Conservation (phyloP, 37 sponge, comb jelly and placozoan genomes). For the Spongilla lacustris region DNA sequence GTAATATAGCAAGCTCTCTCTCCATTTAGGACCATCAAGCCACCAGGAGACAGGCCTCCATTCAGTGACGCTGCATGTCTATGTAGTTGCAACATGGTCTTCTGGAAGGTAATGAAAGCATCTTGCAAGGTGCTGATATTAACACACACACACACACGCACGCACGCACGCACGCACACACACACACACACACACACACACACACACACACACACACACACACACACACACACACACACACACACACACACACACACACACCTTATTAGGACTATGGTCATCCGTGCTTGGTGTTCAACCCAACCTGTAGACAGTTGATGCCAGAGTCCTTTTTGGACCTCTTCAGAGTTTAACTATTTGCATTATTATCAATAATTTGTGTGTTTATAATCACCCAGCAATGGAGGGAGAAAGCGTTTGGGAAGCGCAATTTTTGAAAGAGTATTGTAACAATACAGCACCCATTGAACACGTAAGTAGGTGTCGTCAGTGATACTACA, state of each 20-base stretch:
- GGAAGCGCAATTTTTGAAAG: not conserved
- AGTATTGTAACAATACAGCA: not conserved
- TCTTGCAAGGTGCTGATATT: not conserved
- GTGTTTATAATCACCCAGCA: not conserved
- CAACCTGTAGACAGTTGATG: not conserved
- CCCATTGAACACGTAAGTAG: not conserved
- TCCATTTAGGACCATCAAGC: not conserved
- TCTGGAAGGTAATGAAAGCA: constrained; percentile 21
- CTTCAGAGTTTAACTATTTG: not conserved
- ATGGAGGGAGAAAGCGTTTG: not conserved
- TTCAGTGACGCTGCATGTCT: not conserved
- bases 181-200: constrained; percentile 22
- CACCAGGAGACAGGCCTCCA: not conserved
- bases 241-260: constrained; percentile 19
- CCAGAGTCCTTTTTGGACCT: not conserved
- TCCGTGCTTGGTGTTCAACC: not conserved
- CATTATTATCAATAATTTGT: not conserved
- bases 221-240: constrained; percentile 36
- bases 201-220: not conserved
- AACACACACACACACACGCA: not conserved
- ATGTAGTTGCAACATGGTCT: constrained; percentile 22
- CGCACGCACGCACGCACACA: constrained; percentile 23
- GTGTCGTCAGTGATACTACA: not conserved
- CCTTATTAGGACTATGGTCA: constrained; percentile 20
- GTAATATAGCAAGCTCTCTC: not conserved